A percentile compares a stretch with the other conserved stretches of the same genome.
These are phyloP conservation scores for Phymanthus crucifer DNA, from an alignment of 92 coral and sea anemone species.

Conservation along the genomic window DNA sequence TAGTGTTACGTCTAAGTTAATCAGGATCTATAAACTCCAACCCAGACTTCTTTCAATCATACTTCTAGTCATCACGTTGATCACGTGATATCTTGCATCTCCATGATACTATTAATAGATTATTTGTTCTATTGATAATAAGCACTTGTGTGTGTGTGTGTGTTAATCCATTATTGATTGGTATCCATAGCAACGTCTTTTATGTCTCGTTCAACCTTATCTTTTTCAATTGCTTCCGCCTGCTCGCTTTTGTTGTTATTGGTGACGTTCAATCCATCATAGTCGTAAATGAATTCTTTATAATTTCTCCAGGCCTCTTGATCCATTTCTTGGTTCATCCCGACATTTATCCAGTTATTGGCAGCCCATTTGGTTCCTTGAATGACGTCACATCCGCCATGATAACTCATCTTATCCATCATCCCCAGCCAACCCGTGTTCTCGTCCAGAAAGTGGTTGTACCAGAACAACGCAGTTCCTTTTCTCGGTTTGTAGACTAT, in stretches of 20 bases:
- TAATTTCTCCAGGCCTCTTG: slow-evolving; percentile 55
- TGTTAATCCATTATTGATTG: neutral
- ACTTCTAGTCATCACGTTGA: too few relatives aligned
- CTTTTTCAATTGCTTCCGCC: too few relatives aligned
- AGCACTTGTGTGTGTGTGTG: too few relatives aligned
- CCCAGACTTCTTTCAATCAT: too few relatives aligned
- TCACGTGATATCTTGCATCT: too few relatives aligned
- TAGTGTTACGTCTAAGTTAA: too few relatives aligned
- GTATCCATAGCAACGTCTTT: neutral
- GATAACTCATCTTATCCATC: slow-evolving; percentile 69
- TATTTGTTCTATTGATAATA: too few relatives aligned
- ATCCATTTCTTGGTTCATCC: slow-evolving; percentile 58
- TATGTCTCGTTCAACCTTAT: neutral
- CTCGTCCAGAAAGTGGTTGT: slow-evolving; percentile 80
- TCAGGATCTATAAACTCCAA: too few relatives aligned
- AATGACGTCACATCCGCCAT: slow-evolving; percentile 98
- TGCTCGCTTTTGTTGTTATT: neutral
- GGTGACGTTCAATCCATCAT: neutral
- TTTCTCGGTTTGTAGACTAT: slow-evolving; percentile 80
- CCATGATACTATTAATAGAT: too few relatives aligned
- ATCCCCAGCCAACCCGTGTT: slow-evolving; percentile 90
- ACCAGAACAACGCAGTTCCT: slow-evolving; percentile 92
- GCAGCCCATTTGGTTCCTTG: slow-evolving; percentile 99
- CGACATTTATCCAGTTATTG: slow-evolving; percentile 92
- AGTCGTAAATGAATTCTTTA: slow-evolving; percentile 21